phyloP scores from a whole-genome alignment of 2,888 invertebrate species.

The Hartigia nigra region DNA sequence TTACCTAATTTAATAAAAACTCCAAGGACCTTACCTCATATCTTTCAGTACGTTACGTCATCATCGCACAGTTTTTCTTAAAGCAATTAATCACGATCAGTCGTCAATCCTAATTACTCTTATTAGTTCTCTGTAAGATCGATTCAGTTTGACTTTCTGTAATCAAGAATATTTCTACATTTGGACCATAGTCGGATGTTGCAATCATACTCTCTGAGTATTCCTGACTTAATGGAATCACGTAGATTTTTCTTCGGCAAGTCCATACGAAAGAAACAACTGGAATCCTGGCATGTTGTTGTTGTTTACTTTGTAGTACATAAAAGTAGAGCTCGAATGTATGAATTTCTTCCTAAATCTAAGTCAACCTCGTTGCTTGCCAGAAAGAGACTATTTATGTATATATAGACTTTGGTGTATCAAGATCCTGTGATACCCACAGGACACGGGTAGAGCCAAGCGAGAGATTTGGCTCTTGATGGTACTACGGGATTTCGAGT shows the following conservation, averaged over 20 bases:
- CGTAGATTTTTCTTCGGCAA: not conserved
- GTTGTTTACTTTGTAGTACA: not conserved
- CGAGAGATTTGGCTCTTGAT: not conserved
- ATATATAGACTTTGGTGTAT: not conserved
- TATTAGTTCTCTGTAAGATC: not conserved
- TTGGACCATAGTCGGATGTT: not conserved
- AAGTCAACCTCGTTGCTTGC: conserved; percentile 7
- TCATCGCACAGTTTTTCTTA: conserved; percentile 27
- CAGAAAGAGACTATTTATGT: conserved; percentile 11
- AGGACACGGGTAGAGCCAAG: not conserved
- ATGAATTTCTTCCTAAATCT: conserved; percentile 13
- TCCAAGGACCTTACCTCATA: not conserved
- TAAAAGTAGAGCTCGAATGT: conserved; percentile 1
- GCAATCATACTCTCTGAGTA: not conserved
- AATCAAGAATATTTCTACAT: not conserved
- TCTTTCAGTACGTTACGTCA: not conserved
- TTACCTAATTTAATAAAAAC: not conserved
- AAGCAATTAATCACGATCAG: not conserved
- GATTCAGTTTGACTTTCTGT: not conserved
- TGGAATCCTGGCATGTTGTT: not conserved
- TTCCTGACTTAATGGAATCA: not conserved
- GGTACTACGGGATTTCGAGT: not conserved
- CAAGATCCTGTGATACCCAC: not conserved
- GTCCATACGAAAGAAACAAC: not conserved
- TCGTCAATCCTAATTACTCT: not conserved